Percentiles rank a stretch among this genome's conserved stretches.
phyloP scores from a whole-genome alignment of 2,113 vertebrate genomes.

The Pica pica region DNA sequence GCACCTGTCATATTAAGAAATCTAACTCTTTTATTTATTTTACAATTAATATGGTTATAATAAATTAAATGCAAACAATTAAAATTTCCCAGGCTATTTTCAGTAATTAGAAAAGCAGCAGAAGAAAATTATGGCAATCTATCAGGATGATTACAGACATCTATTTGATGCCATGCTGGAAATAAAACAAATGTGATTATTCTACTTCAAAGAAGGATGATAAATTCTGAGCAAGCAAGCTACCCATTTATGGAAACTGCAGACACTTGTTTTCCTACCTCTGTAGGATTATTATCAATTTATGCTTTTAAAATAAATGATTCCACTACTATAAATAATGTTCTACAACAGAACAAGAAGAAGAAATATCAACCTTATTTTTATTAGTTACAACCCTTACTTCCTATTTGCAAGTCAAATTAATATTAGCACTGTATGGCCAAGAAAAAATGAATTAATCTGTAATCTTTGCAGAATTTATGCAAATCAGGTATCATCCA shows the following conservation, averaged over 20 bases:
- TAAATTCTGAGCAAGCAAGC: background rate
- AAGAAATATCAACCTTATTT: background rate
- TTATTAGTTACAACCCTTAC: background rate
- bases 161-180: background rate
- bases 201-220: background rate
- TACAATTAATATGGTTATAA: background rate
- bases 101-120: conserved; percentile 25
- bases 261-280: background rate
- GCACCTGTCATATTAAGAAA: background rate
- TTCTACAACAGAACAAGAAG: background rate
- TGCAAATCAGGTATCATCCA: background rate
- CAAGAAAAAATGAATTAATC: background rate
- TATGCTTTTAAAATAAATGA: background rate
- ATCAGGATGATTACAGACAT: background rate
- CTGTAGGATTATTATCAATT: background rate
- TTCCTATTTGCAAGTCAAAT: background rate
- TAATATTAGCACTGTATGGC: background rate
- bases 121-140: background rate
- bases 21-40: background rate
- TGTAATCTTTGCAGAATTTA: background rate
- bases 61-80: background rate
- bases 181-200: conserved; percentile 1
- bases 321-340: background rate
- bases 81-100: background rate
- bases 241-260: background rate